These are phyloP conservation scores for Drosophila macrospina DNA, from an alignment of 2,888 invertebrate species.

Conservation along the genomic window DNA sequence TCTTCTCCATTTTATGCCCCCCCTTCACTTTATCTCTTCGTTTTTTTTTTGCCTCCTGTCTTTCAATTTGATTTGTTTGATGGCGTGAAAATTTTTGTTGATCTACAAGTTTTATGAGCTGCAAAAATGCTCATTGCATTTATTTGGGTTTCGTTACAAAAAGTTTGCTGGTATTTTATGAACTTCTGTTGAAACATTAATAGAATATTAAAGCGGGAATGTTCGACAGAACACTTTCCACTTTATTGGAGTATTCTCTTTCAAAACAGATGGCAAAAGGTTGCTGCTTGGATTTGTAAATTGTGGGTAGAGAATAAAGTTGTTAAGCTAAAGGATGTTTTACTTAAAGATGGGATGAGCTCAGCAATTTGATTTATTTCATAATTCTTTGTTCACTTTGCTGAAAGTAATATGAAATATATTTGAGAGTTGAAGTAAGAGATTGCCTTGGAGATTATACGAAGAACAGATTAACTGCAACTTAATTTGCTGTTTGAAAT, in stretches of 20 bases:
- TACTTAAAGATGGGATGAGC: background rate
- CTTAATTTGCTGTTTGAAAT: too few relatives aligned
- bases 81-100: conserved; percentile 64
- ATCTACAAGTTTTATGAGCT: conserved; percentile 44
- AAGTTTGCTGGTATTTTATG: conserved; percentile 1
- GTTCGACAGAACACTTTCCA: background rate
- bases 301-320: background rate
- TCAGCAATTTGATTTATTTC: background rate
- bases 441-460: too few relatives aligned
- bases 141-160: background rate
- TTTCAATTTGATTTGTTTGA: conserved; percentile 58
- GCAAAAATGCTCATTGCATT: conserved; percentile 40
- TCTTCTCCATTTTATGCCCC: conserved; percentile 5
- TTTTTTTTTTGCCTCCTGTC: conserved; percentile 33
- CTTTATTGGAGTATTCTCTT: background rate
- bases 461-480: too few relatives aligned
- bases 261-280: background rate
- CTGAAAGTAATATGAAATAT: too few relatives aligned
- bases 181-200: conserved; percentile 6
- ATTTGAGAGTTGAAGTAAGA: too few relatives aligned
- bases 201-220: conserved; percentile 16
- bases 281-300: background rate
- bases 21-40: background rate
- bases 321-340: conserved; percentile 1
- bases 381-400: background rate